Evolutionary conservation across 2,888 invertebrate species (phyloP).

Genomic region (Nemoura dubitans): DNA sequence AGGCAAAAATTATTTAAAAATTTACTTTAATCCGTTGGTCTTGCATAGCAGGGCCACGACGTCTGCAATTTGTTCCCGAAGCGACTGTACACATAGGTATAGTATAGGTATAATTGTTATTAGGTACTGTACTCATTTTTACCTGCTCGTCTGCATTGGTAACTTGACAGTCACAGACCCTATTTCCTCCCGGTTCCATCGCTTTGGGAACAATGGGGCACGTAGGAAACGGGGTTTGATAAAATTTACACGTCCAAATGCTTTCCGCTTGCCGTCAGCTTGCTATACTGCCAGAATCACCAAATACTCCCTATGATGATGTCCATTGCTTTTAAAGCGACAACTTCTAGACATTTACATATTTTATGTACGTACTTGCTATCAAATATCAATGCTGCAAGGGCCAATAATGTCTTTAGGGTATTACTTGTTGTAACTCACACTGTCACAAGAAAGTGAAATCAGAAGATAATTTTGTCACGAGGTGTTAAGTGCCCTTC

Average conservation of each 20-base stretch:
- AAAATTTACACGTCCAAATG: neutral
- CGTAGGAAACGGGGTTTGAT: neutral
- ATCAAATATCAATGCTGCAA: neutral
- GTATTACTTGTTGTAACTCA: no score
- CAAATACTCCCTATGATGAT: neutral
- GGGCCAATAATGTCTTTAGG: no score
- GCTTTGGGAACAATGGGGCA: conserved; percentile 13
- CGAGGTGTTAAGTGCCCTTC: neutral
- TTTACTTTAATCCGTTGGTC: no score
- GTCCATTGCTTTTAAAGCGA: neutral
- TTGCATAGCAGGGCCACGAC: no score
- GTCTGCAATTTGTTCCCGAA: no score
- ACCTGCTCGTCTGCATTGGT: neutral
- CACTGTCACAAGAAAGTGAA: no score
- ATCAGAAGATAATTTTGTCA: no score
- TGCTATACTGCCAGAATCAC: neutral
- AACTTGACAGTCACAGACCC: neutral
- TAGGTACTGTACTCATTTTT: neutral
- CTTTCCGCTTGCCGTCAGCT: neutral
- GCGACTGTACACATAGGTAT: no score
- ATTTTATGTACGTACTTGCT: neutral
- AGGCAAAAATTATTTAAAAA: no score
- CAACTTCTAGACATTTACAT: neutral
- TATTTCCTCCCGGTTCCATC: neutral
- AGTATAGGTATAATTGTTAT: no score